These are phyloP conservation scores for Eufriesea mexicana DNA, from an alignment of 1,140 invertebrate genomes.

Conservation along the genomic window DNA sequence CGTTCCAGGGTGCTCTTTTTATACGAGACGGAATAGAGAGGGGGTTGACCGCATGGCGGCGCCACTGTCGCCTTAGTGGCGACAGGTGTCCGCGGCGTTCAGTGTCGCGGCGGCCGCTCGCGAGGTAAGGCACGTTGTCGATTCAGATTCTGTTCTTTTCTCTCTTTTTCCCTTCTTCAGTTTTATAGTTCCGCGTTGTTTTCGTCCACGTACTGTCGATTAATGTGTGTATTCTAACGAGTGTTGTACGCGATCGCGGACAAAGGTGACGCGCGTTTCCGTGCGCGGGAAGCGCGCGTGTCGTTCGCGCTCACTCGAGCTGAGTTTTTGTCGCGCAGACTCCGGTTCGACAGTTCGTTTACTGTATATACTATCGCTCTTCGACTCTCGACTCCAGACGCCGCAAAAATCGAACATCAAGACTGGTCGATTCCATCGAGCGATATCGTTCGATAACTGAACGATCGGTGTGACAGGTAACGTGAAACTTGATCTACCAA, in stretches of 20 bases:
- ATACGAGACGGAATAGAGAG: conserved; percentile 44
- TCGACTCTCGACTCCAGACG: neutral
- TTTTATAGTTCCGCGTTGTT: neutral
- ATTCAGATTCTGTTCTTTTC: conserved; percentile 1
- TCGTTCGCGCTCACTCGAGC: conserved; percentile 51
- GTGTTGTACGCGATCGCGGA: conserved; percentile 13
- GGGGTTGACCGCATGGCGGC: conserved; percentile 75
- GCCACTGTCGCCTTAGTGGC: conserved; percentile 72
- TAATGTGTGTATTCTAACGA: conserved; percentile 19
- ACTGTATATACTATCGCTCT: neutral
- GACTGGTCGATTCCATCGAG: neutral
- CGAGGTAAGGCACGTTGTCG: conserved; percentile 74
- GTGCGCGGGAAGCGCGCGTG: conserved; percentile 65
- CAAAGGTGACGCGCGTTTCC: conserved; percentile 55
- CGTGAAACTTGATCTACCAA: neutral
- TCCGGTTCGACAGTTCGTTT: conserved; percentile 52
- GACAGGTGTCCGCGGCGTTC: conserved; percentile 79
- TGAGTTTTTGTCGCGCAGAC: conserved; percentile 71
- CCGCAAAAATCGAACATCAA: neutral
- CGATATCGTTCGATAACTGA: neutral
- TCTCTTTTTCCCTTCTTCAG: neutral
- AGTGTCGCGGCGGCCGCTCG: conserved; percentile 81
- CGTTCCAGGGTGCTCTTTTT: conserved; percentile 44
- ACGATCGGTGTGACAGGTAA: neutral
- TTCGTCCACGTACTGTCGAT: neutral